Base-by-base conservation (phyloP, 2,113 vertebrate genomes). In the Oenanthe oenanthe region DNA sequence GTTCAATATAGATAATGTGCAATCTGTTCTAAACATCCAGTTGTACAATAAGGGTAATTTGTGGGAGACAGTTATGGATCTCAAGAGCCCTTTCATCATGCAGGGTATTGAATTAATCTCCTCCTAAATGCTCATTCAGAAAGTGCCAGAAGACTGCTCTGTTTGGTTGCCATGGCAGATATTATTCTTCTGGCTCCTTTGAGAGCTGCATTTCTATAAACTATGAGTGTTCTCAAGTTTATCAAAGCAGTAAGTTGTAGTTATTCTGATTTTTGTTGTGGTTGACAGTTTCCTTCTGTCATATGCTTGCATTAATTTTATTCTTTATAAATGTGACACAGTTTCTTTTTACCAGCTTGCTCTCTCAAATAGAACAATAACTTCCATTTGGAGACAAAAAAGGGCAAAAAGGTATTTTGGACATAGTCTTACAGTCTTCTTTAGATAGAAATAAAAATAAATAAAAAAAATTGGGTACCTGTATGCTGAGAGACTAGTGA, bases 41-140 rank as follows among this genome's bases (percentile, higher is more conserved):
- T 89, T 95, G 92, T 90, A 97, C 71, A 78, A 85, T 97, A 95
- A 95, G 79, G 88, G 81, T 97, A 96, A 97, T 98, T 97, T 96
- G 92, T 96, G 89, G 83, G 93, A 96, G 94, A 91, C 93, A 86
- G 93, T 97, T 97, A 97, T 90, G 89, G 94, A 94, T 96, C 96
- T 97, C 91, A 91, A 95, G 96, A 95, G 96, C 91, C 95, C 84
- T 94, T 84, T 96, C 73, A 72, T 96, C 85, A 68, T 66, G 88
- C 31, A 10, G 68, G 82, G 88, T 94, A 92, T 94, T 92, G 93
- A 95, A 97, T 96, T 95, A 94, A 92, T 96, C 92, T 97, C 82
- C 85, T 94, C 89, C 90, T 95, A 85, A 93, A 95, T 71, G 66
- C 93, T 96, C 56, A 75, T 83, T 95, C 66, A 71, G 77, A 95